Conservation (phyloP, 2,888 invertebrate species). For the Ganaspis brasiliensis region DNA sequence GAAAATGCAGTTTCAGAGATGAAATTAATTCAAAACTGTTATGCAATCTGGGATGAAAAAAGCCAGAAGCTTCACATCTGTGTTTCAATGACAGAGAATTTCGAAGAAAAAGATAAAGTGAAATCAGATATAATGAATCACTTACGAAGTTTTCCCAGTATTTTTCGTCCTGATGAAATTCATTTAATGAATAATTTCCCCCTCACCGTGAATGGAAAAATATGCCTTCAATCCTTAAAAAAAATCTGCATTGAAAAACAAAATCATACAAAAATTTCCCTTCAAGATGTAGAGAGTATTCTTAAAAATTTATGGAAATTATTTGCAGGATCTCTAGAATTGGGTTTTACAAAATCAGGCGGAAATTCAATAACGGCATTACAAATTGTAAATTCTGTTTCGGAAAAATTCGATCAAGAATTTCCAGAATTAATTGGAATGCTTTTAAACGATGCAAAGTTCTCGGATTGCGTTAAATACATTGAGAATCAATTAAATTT, state of each 20-base stretch:
- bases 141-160: constrained; percentile 81
- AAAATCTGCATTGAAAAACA: constrained; percentile 77
- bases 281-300: constrained; percentile 59
- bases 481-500: constrained; percentile 59
- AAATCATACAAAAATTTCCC: constrained; percentile 69
- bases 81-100: constrained; percentile 78
- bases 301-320: constrained; percentile 67
- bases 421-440: constrained; percentile 82
- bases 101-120: constrained; percentile 62
- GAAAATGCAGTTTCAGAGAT: constrained; percentile 82
- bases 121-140: constrained; percentile 72
- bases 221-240: constrained; percentile 82
- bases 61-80: constrained; percentile 76
- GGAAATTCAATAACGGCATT: constrained; percentile 88
- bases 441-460: constrained; percentile 82
- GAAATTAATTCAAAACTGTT: constrained; percentile 81
- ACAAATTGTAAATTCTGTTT: constrained; percentile 84
- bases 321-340: constrained; percentile 66
- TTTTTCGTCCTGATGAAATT: constrained; percentile 86
- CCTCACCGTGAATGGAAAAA: constrained; percentile 87
- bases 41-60: constrained; percentile 82
- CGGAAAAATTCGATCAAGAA: constrained; percentile 79
- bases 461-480: constrained; percentile 76
- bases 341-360: constrained; percentile 84
- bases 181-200: constrained; percentile 84